phyloP scores from a whole-genome alignment of 2,797 vertebrate species.

The Propithecus deckenii region DNA sequence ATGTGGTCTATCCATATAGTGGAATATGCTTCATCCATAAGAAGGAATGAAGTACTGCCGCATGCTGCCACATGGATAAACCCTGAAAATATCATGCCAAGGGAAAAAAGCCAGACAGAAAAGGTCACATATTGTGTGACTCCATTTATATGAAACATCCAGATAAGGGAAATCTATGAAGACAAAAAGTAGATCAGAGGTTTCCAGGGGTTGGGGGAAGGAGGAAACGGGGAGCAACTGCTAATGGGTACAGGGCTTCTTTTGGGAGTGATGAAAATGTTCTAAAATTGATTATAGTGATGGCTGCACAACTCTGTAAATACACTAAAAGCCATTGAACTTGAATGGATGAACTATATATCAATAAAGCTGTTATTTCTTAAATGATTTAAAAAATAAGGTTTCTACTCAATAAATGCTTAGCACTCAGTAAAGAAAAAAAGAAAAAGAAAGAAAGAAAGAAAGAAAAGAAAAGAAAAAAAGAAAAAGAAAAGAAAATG shows the following conservation, averaged over 20 bases:
- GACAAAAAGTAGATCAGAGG: not conserved
- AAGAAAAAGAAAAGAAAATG: not conserved
- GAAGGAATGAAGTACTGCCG: not conserved
- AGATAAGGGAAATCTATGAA: not conserved
- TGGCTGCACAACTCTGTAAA: not conserved
- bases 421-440: not conserved
- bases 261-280: not conserved
- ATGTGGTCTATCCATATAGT: not conserved
- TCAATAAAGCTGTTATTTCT: slow-evolving; percentile 11
- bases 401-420: slow-evolving; percentile 12
- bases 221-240: not conserved
- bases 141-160: not conserved
- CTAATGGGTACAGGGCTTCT: not conserved
- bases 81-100: not conserved
- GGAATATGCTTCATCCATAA: not conserved
- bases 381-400: not conserved
- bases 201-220: not conserved
- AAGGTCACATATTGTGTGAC: not conserved
- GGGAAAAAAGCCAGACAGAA: not conserved
- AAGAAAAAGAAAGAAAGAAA: not conserved
- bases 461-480: no score
- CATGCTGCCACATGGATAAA: not conserved
- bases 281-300: not conserved
- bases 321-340: slow-evolving; percentile 1
- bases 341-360: not conserved